Base-by-base conservation (phyloP, 2,797 vertebrate genomes). In the Parauchenoglanis punctatus region DNA sequence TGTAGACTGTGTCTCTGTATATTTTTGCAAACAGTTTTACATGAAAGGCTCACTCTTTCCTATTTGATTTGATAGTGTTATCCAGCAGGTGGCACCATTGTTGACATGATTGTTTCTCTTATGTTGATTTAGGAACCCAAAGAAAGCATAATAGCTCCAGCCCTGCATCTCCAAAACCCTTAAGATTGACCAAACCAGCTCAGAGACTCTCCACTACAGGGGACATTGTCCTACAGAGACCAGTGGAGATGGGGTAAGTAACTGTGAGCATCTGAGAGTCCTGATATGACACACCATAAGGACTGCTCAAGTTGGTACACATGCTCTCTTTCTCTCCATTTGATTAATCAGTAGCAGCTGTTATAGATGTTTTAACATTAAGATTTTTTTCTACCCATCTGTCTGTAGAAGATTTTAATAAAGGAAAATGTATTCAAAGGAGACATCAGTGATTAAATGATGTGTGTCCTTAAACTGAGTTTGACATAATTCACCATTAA, bases 201-300 rank as follows among this genome's bases (percentile, higher is more conserved):
- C 85, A 90, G 80, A 84, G 7, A 13, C 93, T 89, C 87, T 93
- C 93, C 17, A 83, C 92, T 18, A 89, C 92, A 2, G 94, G 85
- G 25, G 95, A 95, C 85, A 95, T 97, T 85, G 1, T 97, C 72
- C 89, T 97, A 58, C 94, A 96, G 92, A 95, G 93, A 72, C 96
- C 95, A 56, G 91, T 95, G 84, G 95, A 96, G 89, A 93, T 93
- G 44, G 95, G 93, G 98, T 99, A 92, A 95, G 98, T 90, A 81
- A 61, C 25, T 61, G 23, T 63, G 2, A 1, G 13, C 77, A 1
- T 80, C 18, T 61, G 7, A 17, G 72, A 61, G 20, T 13, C 15
- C 58, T 52, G 44, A 85, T 0, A 18, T 76, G 15, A 63, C 17
- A 25, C 25, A 76, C 25, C 10, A 31, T 75, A 52, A 46, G 1